Evolutionary conservation across 2,888 invertebrate genomes (phyloP).

Genomic region (Eurytoma californica): DNA sequence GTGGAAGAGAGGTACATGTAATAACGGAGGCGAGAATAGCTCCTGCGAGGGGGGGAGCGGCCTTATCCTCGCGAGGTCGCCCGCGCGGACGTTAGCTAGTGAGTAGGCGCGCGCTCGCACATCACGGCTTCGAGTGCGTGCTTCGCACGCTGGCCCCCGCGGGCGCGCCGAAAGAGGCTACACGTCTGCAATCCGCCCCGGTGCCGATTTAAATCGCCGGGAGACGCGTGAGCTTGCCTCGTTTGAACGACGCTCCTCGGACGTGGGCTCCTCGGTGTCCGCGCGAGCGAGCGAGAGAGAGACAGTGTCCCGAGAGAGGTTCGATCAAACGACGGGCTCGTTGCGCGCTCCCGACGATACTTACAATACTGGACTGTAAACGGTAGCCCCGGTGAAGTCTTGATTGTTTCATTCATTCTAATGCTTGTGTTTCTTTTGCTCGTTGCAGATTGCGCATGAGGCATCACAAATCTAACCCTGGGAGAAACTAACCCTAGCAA

Average conservation of each 20-base stretch:
- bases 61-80: background rate
- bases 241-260: no score
- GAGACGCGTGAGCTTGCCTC: background rate
- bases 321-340: background rate
- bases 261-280: no score
- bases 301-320: no score
- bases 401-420: background rate
- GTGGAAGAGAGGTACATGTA: slow-evolving; percentile 6
- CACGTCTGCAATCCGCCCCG: slow-evolving; percentile 1
- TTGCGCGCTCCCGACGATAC: background rate
- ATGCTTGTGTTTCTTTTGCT: background rate
- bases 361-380: background rate
- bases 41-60: background rate
- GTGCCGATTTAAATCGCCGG: background rate
- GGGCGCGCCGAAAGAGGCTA: no score
- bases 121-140: background rate
- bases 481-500: slow-evolving; percentile 2
- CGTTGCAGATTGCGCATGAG: slow-evolving; percentile 32
- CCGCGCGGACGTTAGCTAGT: background rate
- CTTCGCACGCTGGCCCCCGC: background rate
- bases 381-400: no score
- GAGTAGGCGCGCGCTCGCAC: background rate
- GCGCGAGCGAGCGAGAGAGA: no score
- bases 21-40: background rate
- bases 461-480: background rate